These are phyloP conservation scores for Aix galericulata DNA, from an alignment of 2,113 vertebrate genomes.

Conservation along the genomic window DNA sequence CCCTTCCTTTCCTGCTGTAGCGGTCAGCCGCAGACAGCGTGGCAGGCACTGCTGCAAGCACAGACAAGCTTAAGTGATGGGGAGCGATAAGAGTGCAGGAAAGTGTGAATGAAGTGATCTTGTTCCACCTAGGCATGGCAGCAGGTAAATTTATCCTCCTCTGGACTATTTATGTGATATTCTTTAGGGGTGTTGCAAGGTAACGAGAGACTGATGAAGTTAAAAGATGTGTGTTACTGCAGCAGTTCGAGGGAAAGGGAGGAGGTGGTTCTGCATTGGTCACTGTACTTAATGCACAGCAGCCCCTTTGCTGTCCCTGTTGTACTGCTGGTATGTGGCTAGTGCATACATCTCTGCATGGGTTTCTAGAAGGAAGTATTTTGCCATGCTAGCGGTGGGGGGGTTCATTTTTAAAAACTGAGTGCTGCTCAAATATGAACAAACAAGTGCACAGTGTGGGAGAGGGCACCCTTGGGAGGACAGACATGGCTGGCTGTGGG, in stretches of 20 bases:
- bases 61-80: not conserved
- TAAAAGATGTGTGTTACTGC: not conserved
- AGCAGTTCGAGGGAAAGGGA: accelerated
- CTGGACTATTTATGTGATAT: not conserved
- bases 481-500: not conserved
- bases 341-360: accelerated
- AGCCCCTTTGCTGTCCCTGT: not conserved
- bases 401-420: not conserved
- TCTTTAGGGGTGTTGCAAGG: not conserved
- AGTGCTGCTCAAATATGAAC: not conserved
- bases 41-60: constrained; percentile 28
- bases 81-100: not conserved
- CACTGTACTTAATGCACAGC: not conserved
- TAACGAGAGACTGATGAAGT: not conserved
- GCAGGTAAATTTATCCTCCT: not conserved
- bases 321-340: accelerated
- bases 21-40: constrained; percentile 32
- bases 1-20: constrained; percentile 5
- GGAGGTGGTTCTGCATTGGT: not conserved
- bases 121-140: not conserved
- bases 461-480: not conserved
- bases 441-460: not conserved
- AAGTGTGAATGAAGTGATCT: not conserved
- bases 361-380: not conserved
- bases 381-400: not conserved